Percentiles rank a stretch among this genome's conserved stretches.
phyloP scores from a whole-genome alignment of 2,113 vertebrate species.

The Microtus pennsylvanicus region DNA sequence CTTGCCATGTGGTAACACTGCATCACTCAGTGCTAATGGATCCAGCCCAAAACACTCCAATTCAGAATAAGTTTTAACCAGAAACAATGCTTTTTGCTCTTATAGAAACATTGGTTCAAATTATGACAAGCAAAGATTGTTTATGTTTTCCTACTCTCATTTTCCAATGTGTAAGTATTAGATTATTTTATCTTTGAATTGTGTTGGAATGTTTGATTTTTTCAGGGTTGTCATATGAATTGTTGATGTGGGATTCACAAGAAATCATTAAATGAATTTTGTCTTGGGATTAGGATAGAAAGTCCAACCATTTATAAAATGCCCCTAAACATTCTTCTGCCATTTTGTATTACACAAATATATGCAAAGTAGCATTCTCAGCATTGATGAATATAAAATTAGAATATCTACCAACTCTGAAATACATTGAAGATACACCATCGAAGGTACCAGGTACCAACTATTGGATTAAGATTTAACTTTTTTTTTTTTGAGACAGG shows the following conservation, averaged over 20 bases:
- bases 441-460: background rate
- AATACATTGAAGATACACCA: background rate
- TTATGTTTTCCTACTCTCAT: no score
- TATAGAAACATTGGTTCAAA: background rate
- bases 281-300: background rate
- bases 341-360: background rate
- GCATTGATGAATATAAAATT: background rate
- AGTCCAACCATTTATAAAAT: background rate
- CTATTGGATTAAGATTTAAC: background rate
- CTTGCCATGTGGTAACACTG: no score
- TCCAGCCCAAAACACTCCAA: background rate
- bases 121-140: background rate
- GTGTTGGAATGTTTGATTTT: background rate
- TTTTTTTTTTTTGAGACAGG: background rate
- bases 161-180: background rate
- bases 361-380: no score
- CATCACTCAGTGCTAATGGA: background rate
- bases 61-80: background rate
- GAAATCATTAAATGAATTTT: background rate
- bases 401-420: background rate
- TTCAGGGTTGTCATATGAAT: background rate
- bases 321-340: background rate
- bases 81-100: background rate
- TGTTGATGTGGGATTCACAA: background rate
- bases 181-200: background rate